Percentiles rank a stretch among this genome's conserved stretches.
These are phyloP conservation scores for Argyresthia goedartella DNA, from an alignment of 2,888 invertebrate genomes.

Conservation along the genomic window DNA sequence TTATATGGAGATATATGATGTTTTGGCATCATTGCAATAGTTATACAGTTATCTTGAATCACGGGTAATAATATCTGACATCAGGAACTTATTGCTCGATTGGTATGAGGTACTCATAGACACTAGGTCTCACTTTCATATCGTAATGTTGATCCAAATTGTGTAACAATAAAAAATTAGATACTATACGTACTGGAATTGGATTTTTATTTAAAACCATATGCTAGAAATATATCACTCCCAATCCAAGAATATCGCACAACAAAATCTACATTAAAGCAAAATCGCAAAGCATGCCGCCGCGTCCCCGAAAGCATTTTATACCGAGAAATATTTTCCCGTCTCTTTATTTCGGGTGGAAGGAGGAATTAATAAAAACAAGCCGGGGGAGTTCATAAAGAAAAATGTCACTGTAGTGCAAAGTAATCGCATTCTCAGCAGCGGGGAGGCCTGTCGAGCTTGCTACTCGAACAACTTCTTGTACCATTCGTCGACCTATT, in stretches of 20 bases:
- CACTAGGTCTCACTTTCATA: too few species aligned
- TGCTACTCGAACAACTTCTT: too few species aligned
- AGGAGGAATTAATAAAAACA: conserved; percentile 54
- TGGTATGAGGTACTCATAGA: too few species aligned
- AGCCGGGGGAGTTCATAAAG: conserved; percentile 48
- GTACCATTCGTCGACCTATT: too few species aligned
- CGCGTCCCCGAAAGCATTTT: neutral
- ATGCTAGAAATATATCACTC: neutral
- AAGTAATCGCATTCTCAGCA: conserved; percentile 38
- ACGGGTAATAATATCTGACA: too few species aligned
- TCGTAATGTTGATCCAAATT: neutral
- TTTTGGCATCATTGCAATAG: too few species aligned
- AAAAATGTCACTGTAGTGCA: conserved; percentile 57
- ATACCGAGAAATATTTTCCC: conserved; percentile 27
- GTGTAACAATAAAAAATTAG: neutral
- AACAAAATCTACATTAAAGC: neutral
- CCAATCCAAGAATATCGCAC: neutral
- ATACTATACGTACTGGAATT: neutral
- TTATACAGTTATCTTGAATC: too few species aligned
- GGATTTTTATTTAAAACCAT: neutral
- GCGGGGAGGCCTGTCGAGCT: conserved; percentile 11
- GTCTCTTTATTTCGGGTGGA: conserved; percentile 37
- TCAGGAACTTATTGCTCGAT: too few species aligned
- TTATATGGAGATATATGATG: too few species aligned
- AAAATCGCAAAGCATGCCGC: neutral